Conservation (phyloP, 2,113 vertebrate species). For the Megalops atlanticus region DNA sequence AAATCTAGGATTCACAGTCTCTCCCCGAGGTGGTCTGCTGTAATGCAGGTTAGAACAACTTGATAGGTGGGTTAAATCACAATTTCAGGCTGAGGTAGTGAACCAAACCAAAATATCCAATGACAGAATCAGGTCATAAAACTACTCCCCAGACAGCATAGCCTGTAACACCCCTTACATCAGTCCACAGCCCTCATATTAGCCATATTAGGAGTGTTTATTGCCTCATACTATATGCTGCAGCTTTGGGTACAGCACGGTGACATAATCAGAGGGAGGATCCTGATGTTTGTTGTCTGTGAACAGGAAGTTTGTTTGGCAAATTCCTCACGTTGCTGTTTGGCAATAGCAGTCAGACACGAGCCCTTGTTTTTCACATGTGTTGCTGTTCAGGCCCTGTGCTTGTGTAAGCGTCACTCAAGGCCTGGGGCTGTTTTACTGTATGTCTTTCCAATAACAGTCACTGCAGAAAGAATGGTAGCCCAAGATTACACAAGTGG, state of each 20-base stretch:
- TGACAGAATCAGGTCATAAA: too few relatives aligned
- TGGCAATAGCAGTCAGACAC: not conserved
- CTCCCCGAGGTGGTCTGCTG: too few relatives aligned
- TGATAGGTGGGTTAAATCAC: too few relatives aligned
- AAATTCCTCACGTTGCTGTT: not conserved
- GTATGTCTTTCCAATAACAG: not conserved
- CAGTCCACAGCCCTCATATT: not conserved
- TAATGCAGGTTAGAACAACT: too few relatives aligned
- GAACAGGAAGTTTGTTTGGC: not conserved
- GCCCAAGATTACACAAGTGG: not conserved
- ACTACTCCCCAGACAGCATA: too few relatives aligned
- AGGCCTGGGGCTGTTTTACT: not conserved
- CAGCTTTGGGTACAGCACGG: not conserved
- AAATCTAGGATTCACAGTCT: too few relatives aligned
- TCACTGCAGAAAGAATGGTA: not conserved
- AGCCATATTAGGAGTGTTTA: not conserved
- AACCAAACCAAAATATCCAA: too few relatives aligned
- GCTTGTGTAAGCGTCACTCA: too few relatives aligned
- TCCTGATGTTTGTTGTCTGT: not conserved
- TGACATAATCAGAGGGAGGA: not conserved
- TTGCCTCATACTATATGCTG: not conserved
- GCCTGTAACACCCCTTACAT: too few relatives aligned
- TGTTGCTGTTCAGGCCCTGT: too few relatives aligned
- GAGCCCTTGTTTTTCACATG: too few relatives aligned
- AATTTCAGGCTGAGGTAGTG: too few relatives aligned